Base-by-base conservation (phyloP, 1,140 invertebrate genomes). In the Druon quercuslanigerum region DNA sequence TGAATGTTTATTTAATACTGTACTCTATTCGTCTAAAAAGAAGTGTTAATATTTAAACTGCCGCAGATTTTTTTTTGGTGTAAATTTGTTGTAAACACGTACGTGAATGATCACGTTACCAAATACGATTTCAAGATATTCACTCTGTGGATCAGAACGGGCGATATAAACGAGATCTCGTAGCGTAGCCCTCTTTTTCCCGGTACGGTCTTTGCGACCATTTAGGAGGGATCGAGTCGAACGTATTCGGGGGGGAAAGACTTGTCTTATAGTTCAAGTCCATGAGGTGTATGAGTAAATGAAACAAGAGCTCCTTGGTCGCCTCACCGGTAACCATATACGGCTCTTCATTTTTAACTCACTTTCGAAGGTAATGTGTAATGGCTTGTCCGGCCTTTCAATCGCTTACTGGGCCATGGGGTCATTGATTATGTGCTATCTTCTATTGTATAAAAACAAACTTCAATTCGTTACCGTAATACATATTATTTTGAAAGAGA, bases 301-400 rank as follows among this genome's bases (percentile, higher is more conserved):
- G 77, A 82, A 73, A 66, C 72, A 74, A 79, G 76, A 74, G 25
- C 81, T 76, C 76, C 79, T 78, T 77, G 75, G 72, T 78, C 73
- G 76, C 75, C 73, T 82, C 77, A 75, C 51, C 51, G 73, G 60
- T 79, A 78, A 80, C 89, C 87, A 87, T 88, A 88, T 88, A 90
- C 81, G 87, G 89, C 77, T 71, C 75, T 79, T 70, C 73, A 87
- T 87, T 90, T 88, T 86, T 84, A 87, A 85, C 78, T 83, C 79
- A 86, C 83, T 85, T 79, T 82, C 77, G 82, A 85, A 84, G 79
- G 83, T 81, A 77, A 86, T 70, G 50, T 66, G 70, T 71, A 78
- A 82, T 78, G 76, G 78, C 76, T 8, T 33, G 17, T n/a, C 17
- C 57, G 13, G 12, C n/a, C 56, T 17, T 56, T 33, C 40, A 72